phyloP scores from a whole-genome alignment of 2,888 invertebrate species.

The Leptopilina drosophilae region DNA sequence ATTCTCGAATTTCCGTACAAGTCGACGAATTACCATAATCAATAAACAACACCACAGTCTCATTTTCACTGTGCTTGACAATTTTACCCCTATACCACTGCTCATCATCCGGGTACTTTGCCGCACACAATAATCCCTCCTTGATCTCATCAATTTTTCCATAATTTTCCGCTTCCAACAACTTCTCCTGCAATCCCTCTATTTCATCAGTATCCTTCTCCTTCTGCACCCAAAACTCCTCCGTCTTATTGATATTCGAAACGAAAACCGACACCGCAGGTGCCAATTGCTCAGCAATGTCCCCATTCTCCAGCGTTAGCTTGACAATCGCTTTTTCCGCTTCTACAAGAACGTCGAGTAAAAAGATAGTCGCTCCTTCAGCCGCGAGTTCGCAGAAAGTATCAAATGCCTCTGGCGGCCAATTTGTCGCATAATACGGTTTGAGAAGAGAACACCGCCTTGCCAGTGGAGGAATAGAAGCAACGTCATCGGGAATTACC shows the following conservation, averaged over 20 bases:
- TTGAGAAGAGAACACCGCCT: slow-evolving; percentile 81
- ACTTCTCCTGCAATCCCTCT: slow-evolving; percentile 81
- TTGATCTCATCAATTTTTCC: slow-evolving; percentile 79
- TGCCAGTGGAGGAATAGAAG: slow-evolving; percentile 80
- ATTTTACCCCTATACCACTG: slow-evolving; percentile 84
- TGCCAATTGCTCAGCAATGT: slow-evolving; percentile 80
- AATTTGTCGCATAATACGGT: slow-evolving; percentile 73
- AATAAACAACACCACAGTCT: slow-evolving; percentile 82
- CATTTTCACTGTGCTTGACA: slow-evolving; percentile 80
- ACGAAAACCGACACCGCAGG: slow-evolving; percentile 67
- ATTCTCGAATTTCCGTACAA: slow-evolving; percentile 80
- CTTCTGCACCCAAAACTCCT: slow-evolving; percentile 73
- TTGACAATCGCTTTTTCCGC: slow-evolving; percentile 83
- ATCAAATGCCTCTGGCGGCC: slow-evolving; percentile 73
- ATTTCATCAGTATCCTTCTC: slow-evolving; percentile 78
- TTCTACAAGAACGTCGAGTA: slow-evolving; percentile 79
- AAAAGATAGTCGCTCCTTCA: slow-evolving; percentile 78
- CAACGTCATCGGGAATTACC: slow-evolving; percentile 81
- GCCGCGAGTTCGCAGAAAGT: slow-evolving; percentile 73
- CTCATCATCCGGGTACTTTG: slow-evolving; percentile 86
- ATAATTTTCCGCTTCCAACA: slow-evolving; percentile 78
- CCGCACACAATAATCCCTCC: slow-evolving; percentile 83
- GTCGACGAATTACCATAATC: slow-evolving; percentile 85
- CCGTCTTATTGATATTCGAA: slow-evolving; percentile 65
- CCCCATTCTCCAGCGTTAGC: slow-evolving; percentile 81